Base-by-base conservation (phyloP, 2,888 invertebrate species). In the Perdita meconis region DNA sequence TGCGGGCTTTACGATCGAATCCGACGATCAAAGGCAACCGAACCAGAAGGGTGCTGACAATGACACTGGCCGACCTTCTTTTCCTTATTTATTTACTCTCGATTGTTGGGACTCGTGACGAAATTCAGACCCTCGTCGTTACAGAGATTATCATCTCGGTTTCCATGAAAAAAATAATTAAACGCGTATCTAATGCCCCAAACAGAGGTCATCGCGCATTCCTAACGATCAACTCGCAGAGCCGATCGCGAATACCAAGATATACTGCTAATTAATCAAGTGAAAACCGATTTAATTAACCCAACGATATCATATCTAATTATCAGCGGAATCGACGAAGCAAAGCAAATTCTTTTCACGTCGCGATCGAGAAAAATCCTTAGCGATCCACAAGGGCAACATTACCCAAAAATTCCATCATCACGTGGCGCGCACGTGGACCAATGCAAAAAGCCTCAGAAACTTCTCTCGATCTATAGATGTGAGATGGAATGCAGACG, bases 201-300 rank as follows among this genome's bases (percentile, higher is more conserved):
- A 30, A 22, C 19, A 22, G n/a, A 34, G 13, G 44, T 55, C 34
- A 16, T 22, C 47, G 40, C 19, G 26, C 30, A 38, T 38, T 59
- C 76, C 38, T n/a, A n/a, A n/a, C 53, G 74, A 74, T 76, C 42
- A 22, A 36, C 63, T 19, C 19, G 2, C 5, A 6, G 19, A 6
- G 47, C 53, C 56, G 72, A 76, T 26, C 30, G 63, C 34, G 51
- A 53, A 44, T 59, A 53, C 36, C 51, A 24, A 34, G 36, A 13
- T 61, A 30, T 72, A 66, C 70, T 75, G 60, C 64, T 83, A 83
- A 85, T 83, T 82, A 83, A 83, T 81, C 76, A 73, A 75, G 66
- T 74, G 71, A 76, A 82, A 78, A 81, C 76, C 73, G 76, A 80
- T 85, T 83, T 85, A 85, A 85, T 85, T 85, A 80, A 55, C 74